Conservation (phyloP, 2,888 invertebrate genomes). For the Pristionchus mayeri region DNA sequence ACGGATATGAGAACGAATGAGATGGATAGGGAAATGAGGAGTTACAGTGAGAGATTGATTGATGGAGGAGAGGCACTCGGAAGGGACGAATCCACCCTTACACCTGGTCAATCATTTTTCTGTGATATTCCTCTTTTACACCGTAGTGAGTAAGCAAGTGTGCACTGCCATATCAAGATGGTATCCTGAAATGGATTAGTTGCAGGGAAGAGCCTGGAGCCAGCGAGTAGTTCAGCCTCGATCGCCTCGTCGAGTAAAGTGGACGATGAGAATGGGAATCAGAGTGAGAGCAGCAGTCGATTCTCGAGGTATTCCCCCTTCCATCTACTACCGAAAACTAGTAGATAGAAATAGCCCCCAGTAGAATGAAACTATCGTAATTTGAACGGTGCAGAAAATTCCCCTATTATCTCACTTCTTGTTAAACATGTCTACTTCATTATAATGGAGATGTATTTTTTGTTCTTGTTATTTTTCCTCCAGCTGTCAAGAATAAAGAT, state of each 20-base stretch:
- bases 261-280: conserved; percentile 27
- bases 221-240: not conserved
- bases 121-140: not conserved
- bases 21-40: conserved; percentile 10
- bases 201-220: conserved; percentile 18
- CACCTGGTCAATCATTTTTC: not conserved
- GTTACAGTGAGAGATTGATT: not conserved
- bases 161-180: not conserved
- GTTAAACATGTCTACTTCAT: no score
- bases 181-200: not conserved
- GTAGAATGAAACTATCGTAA: no score
- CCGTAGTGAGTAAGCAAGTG: no score
- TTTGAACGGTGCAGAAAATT: no score
- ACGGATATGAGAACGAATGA: not conserved
- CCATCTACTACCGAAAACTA: no score
- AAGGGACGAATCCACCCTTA: conserved; percentile 20
- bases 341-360: no score
- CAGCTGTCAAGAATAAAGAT: no score
- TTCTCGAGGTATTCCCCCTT: conserved; percentile 5
- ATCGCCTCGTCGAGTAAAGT: conserved; percentile 22
- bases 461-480: not conserved
- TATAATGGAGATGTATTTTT: no score
- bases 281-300: conserved; percentile 15
- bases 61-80: not conserved
- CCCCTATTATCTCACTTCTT: no score